A percentile compares a stretch with the other conserved stretches of the same genome.
Conservation (phyloP, 2,888 invertebrate genomes). For the Saturnia pavonia region DNA sequence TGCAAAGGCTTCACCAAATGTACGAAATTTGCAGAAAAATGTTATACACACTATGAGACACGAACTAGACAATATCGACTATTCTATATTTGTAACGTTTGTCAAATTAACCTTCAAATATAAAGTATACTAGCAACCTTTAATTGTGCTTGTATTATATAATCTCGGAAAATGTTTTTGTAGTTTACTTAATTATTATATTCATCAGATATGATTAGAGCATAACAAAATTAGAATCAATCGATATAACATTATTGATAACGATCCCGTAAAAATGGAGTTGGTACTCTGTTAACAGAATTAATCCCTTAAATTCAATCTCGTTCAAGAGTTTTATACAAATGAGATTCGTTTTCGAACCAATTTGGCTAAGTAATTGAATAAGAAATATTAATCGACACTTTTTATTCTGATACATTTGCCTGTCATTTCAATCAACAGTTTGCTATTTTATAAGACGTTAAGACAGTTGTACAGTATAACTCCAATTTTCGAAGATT, state of each 20-base stretch:
- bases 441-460: background rate
- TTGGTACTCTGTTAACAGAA: slow-evolving; percentile 32
- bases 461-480: background rate
- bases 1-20: too few species aligned
- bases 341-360: slow-evolving; percentile 30
- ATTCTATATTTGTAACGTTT: too few species aligned
- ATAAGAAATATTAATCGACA: slow-evolving; percentile 21
- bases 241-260: slow-evolving; percentile 27
- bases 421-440: background rate
- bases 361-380: slow-evolving; percentile 42
- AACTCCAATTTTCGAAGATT: too few species aligned
- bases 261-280: slow-evolving; percentile 25
- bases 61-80: too few species aligned
- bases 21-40: too few species aligned
- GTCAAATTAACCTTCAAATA: background rate
- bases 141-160: background rate
- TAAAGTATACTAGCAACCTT: background rate
- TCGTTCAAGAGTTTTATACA: slow-evolving; percentile 37
- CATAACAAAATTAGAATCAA: background rate
- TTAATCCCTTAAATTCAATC: slow-evolving; percentile 40
- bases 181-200: background rate
- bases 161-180: background rate
- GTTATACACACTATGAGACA: too few species aligned
- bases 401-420: background rate
- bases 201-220: background rate